Percentiles rank a stretch among this genome's conserved stretches.
Evolutionary conservation across 2,888 invertebrate species (phyloP).

Genomic region (Phaonia tiefii): DNA sequence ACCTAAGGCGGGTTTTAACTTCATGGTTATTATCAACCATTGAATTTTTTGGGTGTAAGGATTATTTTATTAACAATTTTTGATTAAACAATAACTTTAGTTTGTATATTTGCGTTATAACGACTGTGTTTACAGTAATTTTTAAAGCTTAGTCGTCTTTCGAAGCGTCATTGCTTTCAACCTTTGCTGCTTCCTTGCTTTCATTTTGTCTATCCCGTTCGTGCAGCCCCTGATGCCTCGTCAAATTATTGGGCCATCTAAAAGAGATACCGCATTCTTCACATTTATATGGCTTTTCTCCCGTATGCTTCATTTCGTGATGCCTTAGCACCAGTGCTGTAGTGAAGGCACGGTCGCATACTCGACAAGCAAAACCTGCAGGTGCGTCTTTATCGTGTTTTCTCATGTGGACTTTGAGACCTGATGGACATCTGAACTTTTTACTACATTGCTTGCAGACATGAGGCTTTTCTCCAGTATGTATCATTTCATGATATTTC

Average conservation of each 20-base stretch:
- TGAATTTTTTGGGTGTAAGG: too few relatives aligned
- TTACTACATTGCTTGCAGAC: neutral
- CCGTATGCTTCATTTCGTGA: neutral
- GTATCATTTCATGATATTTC: neutral
- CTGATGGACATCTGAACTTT: neutral
- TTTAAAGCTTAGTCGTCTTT: too few relatives aligned
- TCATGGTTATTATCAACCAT: too few relatives aligned
- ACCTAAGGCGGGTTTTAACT: too few relatives aligned
- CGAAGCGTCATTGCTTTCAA: too few relatives aligned
- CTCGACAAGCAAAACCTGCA: neutral
- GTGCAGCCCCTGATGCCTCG: neutral
- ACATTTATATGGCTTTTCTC: neutral
- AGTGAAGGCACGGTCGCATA: neutral
- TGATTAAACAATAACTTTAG: too few relatives aligned
- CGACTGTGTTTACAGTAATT: too few relatives aligned
- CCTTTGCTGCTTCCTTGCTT: too few relatives aligned
- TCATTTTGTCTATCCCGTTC: neutral
- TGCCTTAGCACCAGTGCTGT: neutral
- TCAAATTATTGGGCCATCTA: neutral
- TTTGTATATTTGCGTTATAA: too few relatives aligned
- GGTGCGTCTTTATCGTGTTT: neutral
- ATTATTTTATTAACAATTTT: too few relatives aligned
- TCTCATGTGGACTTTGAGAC: neutral
- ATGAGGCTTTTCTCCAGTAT: neutral
- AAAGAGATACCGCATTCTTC: constrained; percentile 7